These are phyloP conservation scores for Tetragnatha versicolor DNA, from an alignment of 1,140 invertebrate genomes.

Conservation along the genomic window DNA sequence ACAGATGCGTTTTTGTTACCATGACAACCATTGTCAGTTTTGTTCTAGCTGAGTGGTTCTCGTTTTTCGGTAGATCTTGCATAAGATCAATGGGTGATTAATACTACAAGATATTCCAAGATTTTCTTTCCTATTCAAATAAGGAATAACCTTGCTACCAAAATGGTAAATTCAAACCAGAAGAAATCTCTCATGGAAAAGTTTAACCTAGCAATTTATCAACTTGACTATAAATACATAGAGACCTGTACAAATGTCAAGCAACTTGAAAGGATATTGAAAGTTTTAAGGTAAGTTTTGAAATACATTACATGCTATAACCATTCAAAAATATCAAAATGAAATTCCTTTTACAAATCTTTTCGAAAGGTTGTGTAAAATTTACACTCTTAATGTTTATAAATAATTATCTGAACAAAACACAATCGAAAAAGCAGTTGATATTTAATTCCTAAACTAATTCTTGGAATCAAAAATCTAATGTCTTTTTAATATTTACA, in stretches of 20 bases:
- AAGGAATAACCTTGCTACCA: too few relatives aligned
- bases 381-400: too few relatives aligned
- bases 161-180: conserved; percentile 11
- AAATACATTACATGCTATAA: neutral
- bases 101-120: too few relatives aligned
- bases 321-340: neutral
- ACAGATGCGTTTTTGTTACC: too few relatives aligned
- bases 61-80: too few relatives aligned
- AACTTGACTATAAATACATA: conserved; percentile 35
- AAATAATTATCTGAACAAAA: neutral
- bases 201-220: conserved; percentile 12
- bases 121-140: too few relatives aligned
- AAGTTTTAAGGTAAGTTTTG: conserved; percentile 31
- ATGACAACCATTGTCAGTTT: too few relatives aligned
- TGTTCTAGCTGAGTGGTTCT: too few relatives aligned
- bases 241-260: conserved; percentile 25
- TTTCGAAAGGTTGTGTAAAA: neutral
- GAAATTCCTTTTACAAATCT: neutral
- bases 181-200: conserved; percentile 11
- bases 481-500: too few relatives aligned
- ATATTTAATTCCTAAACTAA: neutral
- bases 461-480: neutral
- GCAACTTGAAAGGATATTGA: conserved; percentile 20
- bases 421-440: too few relatives aligned
- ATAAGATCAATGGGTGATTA: too few relatives aligned